Base-by-base conservation (phyloP, 2,113 vertebrate genomes). In the Oenanthe melanoleuca region DNA sequence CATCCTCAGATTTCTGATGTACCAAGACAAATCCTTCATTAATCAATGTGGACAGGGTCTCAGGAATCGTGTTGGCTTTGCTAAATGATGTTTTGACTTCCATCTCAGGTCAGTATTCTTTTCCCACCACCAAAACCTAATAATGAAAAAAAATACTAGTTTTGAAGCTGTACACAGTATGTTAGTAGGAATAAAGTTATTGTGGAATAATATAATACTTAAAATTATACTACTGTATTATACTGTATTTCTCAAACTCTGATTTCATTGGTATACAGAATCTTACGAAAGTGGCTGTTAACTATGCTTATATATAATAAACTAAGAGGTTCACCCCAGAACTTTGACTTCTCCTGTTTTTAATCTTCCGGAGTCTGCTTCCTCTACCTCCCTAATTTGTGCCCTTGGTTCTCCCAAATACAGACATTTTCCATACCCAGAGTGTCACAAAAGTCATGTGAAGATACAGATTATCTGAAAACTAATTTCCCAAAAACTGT, bases 1-100 rank as follows among this genome's bases (percentile, higher is more conserved):
- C 97, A 6, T 98, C 98, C 29, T 98, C 98, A 25, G 97, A 94
- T 18, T 98, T 97, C 57, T 99, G 96, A 97, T 98, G 97, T 66
- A 99, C 98, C 96, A 99, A 95, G 94, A 99, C 99, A 97, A 99
- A 99, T 89, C 99, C 99, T 95, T 99, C 99, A 92, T 98, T 99
- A 98, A 99, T 99, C 91, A 98, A 95, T 0, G 98, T 98, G 88
- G 98, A 98, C 72, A 98, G 98, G 8, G 98, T 98, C 97, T 99
- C 99, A 19, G 98, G 98, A 82, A 99, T 98, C 95, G 98, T 98
- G 91, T 97, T 97, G 89, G 98, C 97, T 98, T 99, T 99, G 86
- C 98, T 97, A 85, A 98, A 97, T 7, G 98, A 98, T 83, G 98
- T 97, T 97, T 95, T 97, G 96, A 98, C 98, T 93, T 99, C 99